Evolutionary conservation across 2,113 vertebrate genomes (phyloP).

Genomic region (Channa argus): DNA sequence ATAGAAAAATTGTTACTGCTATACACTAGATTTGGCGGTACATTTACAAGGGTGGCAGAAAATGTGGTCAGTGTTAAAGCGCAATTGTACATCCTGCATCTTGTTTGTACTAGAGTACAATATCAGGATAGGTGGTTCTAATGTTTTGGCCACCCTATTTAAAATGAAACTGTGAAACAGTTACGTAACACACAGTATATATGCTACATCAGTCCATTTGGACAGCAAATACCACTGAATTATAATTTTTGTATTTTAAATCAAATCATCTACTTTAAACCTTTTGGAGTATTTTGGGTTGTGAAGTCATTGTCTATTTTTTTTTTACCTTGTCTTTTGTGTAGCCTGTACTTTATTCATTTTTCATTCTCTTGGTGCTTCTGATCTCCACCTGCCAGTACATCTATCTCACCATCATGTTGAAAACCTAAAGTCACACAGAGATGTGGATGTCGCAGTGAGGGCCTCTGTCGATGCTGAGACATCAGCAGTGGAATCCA

Average conservation of each 20-base stretch:
- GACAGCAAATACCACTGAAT: neutral
- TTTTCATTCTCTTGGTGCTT: neutral
- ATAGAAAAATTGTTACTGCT: neutral
- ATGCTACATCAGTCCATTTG: neutral
- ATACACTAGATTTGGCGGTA: neutral
- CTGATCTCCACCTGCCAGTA: constrained; percentile 48
- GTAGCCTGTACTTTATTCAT: neutral
- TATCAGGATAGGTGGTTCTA: too few species aligned
- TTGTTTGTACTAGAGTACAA: neutral
- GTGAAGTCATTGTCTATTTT: constrained; percentile 2
- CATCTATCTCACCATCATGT: constrained; percentile 36
- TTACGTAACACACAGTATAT: too few species aligned
- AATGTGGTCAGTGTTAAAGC: too few species aligned
- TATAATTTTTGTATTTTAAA: neutral
- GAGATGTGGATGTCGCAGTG: constrained; percentile 59
- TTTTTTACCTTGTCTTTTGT: neutral
- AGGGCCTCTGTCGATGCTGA: constrained; percentile 67
- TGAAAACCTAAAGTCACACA: constrained; percentile 57
- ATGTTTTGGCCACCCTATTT: too few species aligned
- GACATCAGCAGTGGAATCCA: constrained; percentile 67
- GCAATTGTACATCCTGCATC: too few species aligned
- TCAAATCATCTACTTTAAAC: neutral
- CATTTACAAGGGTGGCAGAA: neutral
- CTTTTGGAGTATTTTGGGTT: neutral
- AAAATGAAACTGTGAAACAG: too few species aligned